Conservation (phyloP, 2,113 vertebrate species). For the Myanophis thanlyinensis region DNA sequence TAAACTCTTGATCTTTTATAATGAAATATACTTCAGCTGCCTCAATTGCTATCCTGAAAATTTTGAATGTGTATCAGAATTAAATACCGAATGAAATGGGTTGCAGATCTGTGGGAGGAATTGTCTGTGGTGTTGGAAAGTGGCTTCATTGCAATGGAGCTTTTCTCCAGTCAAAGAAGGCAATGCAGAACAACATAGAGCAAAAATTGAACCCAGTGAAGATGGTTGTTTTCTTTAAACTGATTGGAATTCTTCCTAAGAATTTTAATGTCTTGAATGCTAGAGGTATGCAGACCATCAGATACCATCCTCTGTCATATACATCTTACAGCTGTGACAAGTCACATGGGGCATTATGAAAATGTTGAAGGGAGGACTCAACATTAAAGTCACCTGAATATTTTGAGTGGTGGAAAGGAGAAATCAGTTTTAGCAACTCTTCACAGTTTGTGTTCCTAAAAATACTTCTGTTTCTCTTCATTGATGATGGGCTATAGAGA, state of each 20-base stretch:
- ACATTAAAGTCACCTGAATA: background rate
- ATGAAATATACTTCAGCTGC: background rate
- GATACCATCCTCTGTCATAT: background rate
- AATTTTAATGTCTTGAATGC: background rate
- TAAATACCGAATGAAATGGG: background rate
- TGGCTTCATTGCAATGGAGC: background rate
- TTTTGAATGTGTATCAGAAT: background rate
- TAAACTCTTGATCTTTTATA: background rate
- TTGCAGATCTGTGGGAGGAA: background rate
- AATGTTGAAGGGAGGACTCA: background rate
- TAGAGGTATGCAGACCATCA: background rate
- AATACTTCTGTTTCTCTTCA: background rate
- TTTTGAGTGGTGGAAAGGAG: background rate
- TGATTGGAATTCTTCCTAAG: background rate
- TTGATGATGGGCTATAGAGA: background rate
- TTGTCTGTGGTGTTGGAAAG: background rate
- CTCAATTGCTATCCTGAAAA: background rate
- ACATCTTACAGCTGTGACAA: background rate
- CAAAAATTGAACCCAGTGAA: background rate
- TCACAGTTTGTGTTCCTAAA: background rate
- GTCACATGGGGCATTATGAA: background rate
- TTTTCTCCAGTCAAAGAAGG: background rate
- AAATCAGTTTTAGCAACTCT: background rate
- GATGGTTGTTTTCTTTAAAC: background rate
- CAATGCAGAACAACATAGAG: background rate